Conservation (phyloP, 2,113 vertebrate species). For the Turnix velox region DNA sequence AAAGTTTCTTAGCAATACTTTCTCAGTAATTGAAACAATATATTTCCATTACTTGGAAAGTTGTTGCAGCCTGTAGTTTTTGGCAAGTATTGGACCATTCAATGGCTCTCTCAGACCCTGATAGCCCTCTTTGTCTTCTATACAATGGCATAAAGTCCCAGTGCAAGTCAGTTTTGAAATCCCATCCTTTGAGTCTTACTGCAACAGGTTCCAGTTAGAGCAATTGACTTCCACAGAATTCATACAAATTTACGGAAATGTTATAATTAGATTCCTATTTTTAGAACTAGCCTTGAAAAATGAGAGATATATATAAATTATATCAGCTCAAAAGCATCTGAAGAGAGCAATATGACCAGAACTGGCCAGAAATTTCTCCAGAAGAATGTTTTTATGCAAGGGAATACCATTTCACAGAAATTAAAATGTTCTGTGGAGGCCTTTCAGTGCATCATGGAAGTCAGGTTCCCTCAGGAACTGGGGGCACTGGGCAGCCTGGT, state of each 20-base stretch:
- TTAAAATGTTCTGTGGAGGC: not conserved
- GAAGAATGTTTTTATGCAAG: not conserved
- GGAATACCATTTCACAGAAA: not conserved
- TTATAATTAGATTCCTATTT: not conserved
- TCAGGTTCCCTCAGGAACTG: not conserved
- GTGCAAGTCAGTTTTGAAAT: not conserved
- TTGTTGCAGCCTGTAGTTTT: not conserved
- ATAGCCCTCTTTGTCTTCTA: not conserved
- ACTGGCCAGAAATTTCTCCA: not conserved
- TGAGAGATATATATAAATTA: not conserved
- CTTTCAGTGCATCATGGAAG: not conserved
- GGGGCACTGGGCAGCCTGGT: too few relatives aligned
- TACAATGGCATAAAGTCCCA: not conserved
- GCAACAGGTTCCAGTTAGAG: not conserved
- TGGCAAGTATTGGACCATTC: not conserved
- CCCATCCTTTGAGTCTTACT: not conserved
- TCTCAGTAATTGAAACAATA: not conserved
- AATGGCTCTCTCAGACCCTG: not conserved
- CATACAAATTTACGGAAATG: not conserved
- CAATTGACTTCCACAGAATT: not conserved
- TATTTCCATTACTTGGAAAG: not conserved
- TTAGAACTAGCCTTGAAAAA: not conserved
- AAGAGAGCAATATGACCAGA: not conserved
- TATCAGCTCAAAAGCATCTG: not conserved
- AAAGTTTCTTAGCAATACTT: not conserved